Percentiles rank a stretch among this genome's conserved stretches.
phyloP scores from a whole-genome alignment of 2,888 invertebrate species.

The Macaria notata region DNA sequence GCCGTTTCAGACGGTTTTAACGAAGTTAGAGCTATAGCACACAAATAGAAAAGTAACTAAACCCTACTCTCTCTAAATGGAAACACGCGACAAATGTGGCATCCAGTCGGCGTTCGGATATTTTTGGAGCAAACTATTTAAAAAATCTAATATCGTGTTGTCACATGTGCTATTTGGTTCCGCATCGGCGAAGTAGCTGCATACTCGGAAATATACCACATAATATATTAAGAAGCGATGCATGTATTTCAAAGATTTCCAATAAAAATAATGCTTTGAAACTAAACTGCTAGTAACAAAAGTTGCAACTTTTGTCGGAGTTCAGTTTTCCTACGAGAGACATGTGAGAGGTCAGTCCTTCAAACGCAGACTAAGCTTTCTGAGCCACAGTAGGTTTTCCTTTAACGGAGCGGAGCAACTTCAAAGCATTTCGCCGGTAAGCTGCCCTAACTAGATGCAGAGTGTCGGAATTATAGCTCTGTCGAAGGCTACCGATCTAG shows the following conservation, averaged over 20 bases:
- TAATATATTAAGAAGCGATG: no score
- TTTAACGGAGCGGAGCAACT: conserved; percentile 9
- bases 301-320: no score
- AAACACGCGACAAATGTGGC: conserved; percentile 43
- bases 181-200: conserved; percentile 16
- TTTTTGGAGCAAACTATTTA: conserved; percentile 49
- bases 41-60: conserved; percentile 22
- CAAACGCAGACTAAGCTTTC: no score
- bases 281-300: no score
- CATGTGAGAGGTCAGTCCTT: no score
- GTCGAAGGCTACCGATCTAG: background rate
- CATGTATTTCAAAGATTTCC: no score
- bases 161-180: conserved; percentile 39
- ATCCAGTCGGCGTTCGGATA: conserved; percentile 37
- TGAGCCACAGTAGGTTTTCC: background rate
- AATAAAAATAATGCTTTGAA: no score
- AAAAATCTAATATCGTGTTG: conserved; percentile 41
- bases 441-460: conserved; percentile 4
- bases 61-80: conserved; percentile 33
- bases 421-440: conserved; percentile 10
- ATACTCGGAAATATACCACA: background rate
- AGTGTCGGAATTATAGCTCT: background rate
- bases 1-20: conserved; percentile 7
- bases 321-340: no score
- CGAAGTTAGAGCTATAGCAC: conserved; percentile 6